Base-by-base conservation (phyloP, 2,797 vertebrate species). In the Microcaecilia unicolor region DNA sequence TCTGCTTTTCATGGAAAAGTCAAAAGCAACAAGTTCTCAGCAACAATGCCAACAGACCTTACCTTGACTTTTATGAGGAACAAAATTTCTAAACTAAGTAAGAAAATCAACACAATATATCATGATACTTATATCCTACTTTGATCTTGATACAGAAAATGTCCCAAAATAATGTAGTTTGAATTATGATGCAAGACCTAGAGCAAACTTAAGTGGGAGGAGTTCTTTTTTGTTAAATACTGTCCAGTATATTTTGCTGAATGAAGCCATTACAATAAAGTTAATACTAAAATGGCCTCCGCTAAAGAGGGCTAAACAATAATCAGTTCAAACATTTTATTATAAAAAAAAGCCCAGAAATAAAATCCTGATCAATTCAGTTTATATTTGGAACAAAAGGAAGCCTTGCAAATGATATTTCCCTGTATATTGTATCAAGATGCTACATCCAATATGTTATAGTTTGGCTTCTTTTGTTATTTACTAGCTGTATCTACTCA, bases 401-500 rank as follows among this genome's bases (percentile, higher is more conserved):
- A 83, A 83, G 78, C 77, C 76, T 54, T 68, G 82, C 78, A 81
- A n/a, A 72, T 74, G 72, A 87, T 78, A 70, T 84, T 81, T 82
- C 85, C 79, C 74, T 88, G 85, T 67, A 79, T 85, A 79, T 87
- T 86, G 72, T 87, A 88, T 84, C 86, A 80, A 66, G 78, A 86
- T 85, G 86, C 80, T 82, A 84, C 78, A 86, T 82, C 80, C 79
- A 62, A 80, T 67, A 32, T 75, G 64, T 77, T 80, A 74, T 78
- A 80, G 64, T 87, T 85, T 88, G 88, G 88, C 91, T 90, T 85
- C 75, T 88, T 90, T 87, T 82, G 72, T 82, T 77, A 84, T 85
- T 74, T 65, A 80, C 83, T 87, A 85, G 80, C 64, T 86, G 82
- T 92, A 92, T 91, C 89, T 89, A 94, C 84, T 80, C 65, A 63